Percentiles rank a stretch among this genome's conserved stretches.
These are phyloP conservation scores for Anoplopoma fimbria DNA, from an alignment of 2,113 vertebrate species.

Conservation along the genomic window DNA sequence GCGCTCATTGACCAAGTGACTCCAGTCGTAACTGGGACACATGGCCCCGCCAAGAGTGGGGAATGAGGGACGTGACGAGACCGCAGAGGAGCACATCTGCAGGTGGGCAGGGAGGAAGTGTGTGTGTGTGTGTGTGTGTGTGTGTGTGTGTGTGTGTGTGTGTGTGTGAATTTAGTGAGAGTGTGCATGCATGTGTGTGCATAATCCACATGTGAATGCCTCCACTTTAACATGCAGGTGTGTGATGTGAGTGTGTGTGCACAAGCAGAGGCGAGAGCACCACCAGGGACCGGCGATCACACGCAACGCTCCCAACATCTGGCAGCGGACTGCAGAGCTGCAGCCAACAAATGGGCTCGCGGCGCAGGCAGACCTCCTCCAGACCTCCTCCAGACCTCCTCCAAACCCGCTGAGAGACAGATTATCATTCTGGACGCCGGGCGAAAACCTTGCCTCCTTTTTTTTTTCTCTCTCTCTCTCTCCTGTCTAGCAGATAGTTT, in stretches of 20 bases:
- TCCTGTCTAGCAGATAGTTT: conserved; percentile 62
- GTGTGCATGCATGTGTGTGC: conserved; percentile 21
- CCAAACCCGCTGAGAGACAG: conserved; percentile 49
- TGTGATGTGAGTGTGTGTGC: conserved; percentile 37
- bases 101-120: conserved; percentile 62
- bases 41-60: conserved; percentile 34
- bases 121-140: conserved; percentile 31
- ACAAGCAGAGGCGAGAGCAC: conserved; percentile 60
- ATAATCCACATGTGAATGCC: conserved; percentile 46
- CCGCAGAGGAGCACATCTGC: conserved; percentile 71
- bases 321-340: conserved; percentile 70
- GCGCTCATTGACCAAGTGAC: conserved; percentile 41
- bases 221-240: conserved; percentile 62
- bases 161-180: conserved; percentile 13
- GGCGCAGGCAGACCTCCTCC: conserved; percentile 54
- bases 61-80: conserved; percentile 47
- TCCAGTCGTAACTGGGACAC: conserved; percentile 43
- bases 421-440: conserved; percentile 60
- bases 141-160: conserved; percentile 21
- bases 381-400: neutral
- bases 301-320: conserved; percentile 82
- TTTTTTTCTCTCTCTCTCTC: neutral
- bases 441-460: conserved; percentile 24
- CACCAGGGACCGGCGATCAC: conserved; percentile 77
- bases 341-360: conserved; percentile 63